Conservation (phyloP, 2,797 vertebrate species). For the Etheostoma perlongum region DNA sequence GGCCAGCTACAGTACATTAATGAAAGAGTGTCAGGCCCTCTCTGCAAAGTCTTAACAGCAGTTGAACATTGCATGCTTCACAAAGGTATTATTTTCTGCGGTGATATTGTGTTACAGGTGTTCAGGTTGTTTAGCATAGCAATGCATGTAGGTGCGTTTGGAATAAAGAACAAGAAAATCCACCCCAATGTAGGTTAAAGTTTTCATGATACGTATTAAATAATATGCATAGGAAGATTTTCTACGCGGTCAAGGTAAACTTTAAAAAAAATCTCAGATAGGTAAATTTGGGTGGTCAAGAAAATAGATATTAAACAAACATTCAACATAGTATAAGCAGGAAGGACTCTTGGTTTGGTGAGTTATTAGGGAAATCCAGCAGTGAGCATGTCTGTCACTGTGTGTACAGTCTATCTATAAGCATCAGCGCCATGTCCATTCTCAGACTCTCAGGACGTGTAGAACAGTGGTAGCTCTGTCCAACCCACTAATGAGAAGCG, state of each 20-base stretch:
- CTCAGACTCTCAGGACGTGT: slow-evolving; percentile 67
- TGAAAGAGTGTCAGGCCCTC: background rate
- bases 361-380: slow-evolving; percentile 6
- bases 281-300: no score
- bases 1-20: background rate
- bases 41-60: background rate
- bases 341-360: slow-evolving; percentile 5
- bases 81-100: slow-evolving; percentile 7
- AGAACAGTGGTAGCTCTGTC: slow-evolving; percentile 80
- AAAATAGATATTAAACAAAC: no score
- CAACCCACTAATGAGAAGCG: slow-evolving; percentile 77
- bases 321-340: background rate
- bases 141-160: background rate
- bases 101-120: slow-evolving; percentile 25
- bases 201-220: background rate
- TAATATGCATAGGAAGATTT: background rate
- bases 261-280: no score
- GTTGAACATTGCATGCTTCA: slow-evolving; percentile 9
- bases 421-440: slow-evolving; percentile 59
- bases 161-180: background rate
- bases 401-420: slow-evolving; percentile 64
- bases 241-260: no score
- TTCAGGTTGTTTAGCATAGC: slow-evolving; percentile 9
- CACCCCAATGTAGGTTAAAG: background rate
- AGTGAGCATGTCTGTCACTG: slow-evolving; percentile 4